A percentile compares a stretch with the other conserved stretches of the same genome.
phyloP scores from a whole-genome alignment of 2,888 invertebrate genomes.

The Diadegma fenestrale region DNA sequence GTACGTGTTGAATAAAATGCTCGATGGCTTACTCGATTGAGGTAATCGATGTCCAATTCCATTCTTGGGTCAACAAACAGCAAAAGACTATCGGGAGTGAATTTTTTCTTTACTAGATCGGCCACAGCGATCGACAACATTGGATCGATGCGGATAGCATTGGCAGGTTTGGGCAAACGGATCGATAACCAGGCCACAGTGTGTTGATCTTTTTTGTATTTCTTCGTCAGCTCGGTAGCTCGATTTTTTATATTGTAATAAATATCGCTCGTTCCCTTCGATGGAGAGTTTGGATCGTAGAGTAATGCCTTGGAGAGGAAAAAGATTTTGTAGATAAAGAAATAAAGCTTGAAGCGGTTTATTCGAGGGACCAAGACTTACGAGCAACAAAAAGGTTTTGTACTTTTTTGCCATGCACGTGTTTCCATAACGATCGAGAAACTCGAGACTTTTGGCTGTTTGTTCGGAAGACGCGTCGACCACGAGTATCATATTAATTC shows the following conservation, averaged over 20 bases:
- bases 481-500: conserved; percentile 92
- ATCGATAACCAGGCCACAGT: conserved; percentile 90
- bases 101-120: conserved; percentile 89
- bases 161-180: conserved; percentile 85
- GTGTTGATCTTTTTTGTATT: conserved; percentile 89
- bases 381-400: conserved; percentile 92
- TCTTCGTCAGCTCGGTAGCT: conserved; percentile 88
- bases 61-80: conserved; percentile 89
- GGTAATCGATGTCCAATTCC: conserved; percentile 92
- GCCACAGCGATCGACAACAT: conserved; percentile 87
- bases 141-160: conserved; percentile 77
- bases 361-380: conserved; percentile 79
- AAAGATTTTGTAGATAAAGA: conserved; percentile 28
- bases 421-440: conserved; percentile 90
- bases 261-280: conserved; percentile 88
- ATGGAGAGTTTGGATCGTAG: conserved; percentile 88
- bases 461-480: conserved; percentile 85
- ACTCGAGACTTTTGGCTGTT: conserved; percentile 87
- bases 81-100: conserved; percentile 90
- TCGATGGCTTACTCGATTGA: conserved; percentile 90
- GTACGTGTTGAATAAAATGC: background rate
- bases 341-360: conserved; percentile 2
- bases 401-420: conserved; percentile 91
- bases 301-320: conserved; percentile 86
- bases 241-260: conserved; percentile 88